Conservation (phyloP, 2,797 vertebrate genomes). For the Galago senegalensis region DNA sequence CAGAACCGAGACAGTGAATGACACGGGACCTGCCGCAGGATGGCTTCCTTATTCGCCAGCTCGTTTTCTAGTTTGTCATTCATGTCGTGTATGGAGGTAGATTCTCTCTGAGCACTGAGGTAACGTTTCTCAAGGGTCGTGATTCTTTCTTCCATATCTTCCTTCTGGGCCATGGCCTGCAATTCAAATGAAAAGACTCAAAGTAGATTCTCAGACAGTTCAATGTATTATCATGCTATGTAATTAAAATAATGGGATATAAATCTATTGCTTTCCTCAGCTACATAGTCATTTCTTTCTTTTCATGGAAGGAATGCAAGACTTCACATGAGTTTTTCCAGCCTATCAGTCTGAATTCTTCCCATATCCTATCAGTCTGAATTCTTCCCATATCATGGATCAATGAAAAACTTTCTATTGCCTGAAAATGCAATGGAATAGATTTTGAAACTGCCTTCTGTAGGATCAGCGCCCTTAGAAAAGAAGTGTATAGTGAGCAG, state of each 20-base stretch:
- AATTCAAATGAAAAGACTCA: neutral
- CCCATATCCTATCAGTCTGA: neutral
- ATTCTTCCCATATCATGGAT: neutral
- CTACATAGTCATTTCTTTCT: conserved; percentile 7
- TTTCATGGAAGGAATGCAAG: neutral
- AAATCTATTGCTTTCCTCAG: neutral
- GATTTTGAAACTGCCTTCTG: neutral
- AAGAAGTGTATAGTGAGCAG: neutral
- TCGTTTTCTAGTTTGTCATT: conserved; percentile 99
- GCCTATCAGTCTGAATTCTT: neutral
- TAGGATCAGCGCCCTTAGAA: neutral
- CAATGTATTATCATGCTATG: neutral
- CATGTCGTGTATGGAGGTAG: conserved; percentile 99
- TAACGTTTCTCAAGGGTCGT: conserved; percentile 99
- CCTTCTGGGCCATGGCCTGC: conserved; percentile 99
- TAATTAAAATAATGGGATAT: neutral
- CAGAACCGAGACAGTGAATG: conserved; percentile 44
- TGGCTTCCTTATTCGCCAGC: conserved; percentile 98
- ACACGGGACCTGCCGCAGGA: conserved; percentile 96
- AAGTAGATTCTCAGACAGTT: conserved; percentile 6
- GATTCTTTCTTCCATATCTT: conserved; percentile 99
- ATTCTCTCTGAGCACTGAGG: conserved; percentile 98
- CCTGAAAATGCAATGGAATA: neutral
- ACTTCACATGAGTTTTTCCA: conserved; percentile 19
- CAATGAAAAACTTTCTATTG: neutral